These are phyloP conservation scores for Herpetotheres cachinnans DNA, from an alignment of 2,113 vertebrate species.

Conservation along the genomic window DNA sequence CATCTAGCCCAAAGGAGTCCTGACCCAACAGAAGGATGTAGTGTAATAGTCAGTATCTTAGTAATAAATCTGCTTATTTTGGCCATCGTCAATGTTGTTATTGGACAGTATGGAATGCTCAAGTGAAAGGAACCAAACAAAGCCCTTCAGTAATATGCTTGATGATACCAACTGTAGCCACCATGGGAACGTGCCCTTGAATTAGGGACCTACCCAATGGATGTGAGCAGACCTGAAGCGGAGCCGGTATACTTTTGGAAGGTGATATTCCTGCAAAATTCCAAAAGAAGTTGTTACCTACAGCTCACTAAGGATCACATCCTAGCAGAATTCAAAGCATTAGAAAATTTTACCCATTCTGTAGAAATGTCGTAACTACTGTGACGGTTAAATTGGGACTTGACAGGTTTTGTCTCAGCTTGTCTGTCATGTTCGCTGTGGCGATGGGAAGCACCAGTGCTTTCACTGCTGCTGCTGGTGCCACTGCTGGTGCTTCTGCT, in stretches of 20 bases:
- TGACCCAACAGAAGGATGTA: neutral
- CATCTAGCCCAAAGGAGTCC: neutral
- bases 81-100: neutral
- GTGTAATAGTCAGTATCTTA: neutral
- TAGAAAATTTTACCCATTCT: constrained; percentile 7
- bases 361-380: neutral
- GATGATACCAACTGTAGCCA: neutral
- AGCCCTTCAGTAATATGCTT: neutral
- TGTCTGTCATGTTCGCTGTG: neutral
- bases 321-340: neutral
- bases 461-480: neutral
- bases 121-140: neutral
- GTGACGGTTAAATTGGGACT: neutral
- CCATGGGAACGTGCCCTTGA: neutral
- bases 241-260: constrained; percentile 32
- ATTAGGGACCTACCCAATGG: constrained; percentile 15
- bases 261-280: constrained; percentile 31
- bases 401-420: fast-evolving
- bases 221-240: neutral
- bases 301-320: neutral
- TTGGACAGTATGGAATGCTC: neutral
- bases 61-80: neutral
- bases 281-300: neutral
- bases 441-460: neutral
- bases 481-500: neutral